Percentiles rank a stretch among this genome's conserved stretches.
Conservation (phyloP, 2,888 invertebrate species). For the Eupithecia insigniata region DNA sequence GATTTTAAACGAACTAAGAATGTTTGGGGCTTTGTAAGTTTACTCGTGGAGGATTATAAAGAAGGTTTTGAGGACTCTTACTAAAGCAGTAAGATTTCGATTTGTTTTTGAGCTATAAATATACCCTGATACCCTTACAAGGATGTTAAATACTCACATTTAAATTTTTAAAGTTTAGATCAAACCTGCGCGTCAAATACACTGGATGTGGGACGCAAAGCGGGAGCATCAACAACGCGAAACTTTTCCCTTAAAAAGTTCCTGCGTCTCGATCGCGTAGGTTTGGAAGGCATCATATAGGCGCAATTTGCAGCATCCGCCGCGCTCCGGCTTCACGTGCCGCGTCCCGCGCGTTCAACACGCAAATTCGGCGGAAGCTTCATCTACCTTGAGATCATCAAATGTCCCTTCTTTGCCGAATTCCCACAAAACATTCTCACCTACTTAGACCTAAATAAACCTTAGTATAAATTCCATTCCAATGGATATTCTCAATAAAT, state of each 20-base stretch:
- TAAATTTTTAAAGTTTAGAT: too few relatives aligned
- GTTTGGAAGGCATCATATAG: too few relatives aligned
- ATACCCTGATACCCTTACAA: background rate
- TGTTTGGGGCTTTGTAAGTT: slow-evolving; percentile 17
- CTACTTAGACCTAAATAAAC: background rate
- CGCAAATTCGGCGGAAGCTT: too few relatives aligned
- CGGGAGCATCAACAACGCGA: too few relatives aligned
- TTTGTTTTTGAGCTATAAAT: background rate
- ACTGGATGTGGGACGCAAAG: too few relatives aligned
- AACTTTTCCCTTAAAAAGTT: too few relatives aligned
- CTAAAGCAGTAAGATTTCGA: background rate
- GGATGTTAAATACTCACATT: too few relatives aligned
- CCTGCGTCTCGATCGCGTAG: too few relatives aligned
- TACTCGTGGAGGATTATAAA: background rate
- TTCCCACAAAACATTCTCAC: background rate
- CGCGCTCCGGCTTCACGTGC: too few relatives aligned
- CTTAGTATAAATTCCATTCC: background rate
- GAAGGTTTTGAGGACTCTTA: background rate
- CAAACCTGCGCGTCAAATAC: too few relatives aligned
- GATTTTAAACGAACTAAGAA: slow-evolving; percentile 16
- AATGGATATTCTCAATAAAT: background rate
- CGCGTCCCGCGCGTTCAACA: too few relatives aligned
- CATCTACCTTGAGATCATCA: background rate
- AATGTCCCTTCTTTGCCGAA: background rate
- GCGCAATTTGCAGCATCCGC: too few relatives aligned